phyloP scores from a whole-genome alignment of 2,888 invertebrate species.

The Serrognathus titanus region DNA sequence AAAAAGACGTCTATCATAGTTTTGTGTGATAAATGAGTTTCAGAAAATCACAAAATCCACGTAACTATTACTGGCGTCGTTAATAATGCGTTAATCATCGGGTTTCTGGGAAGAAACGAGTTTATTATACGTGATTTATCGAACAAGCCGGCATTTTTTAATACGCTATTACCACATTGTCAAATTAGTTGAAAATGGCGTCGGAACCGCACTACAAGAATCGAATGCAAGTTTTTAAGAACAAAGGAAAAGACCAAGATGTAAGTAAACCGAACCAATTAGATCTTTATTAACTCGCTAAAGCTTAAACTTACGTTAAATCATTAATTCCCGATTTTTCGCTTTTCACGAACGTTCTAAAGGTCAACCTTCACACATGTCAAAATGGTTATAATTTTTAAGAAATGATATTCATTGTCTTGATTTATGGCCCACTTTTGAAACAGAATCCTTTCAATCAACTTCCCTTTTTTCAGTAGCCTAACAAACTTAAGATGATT shows the following conservation, averaged over 20 bases:
- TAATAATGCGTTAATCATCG: neutral
- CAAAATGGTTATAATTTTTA: slow-evolving; percentile 15
- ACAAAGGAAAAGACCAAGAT: slow-evolving; percentile 99
- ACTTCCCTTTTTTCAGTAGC: neutral
- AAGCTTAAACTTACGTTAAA: no score
- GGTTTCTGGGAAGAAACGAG: no score
- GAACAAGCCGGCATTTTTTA: slow-evolving; percentile 22
- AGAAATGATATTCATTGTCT: neutral
- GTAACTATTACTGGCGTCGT: neutral
- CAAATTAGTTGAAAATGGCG: slow-evolving; percentile 64
- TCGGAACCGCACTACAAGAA: slow-evolving; percentile 71
- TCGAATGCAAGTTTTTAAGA: slow-evolving; percentile 94
- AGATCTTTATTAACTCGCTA: no score
- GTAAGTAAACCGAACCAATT: slow-evolving; percentile 61
- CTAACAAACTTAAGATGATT: neutral
- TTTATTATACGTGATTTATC: neutral
- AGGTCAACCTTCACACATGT: slow-evolving; percentile 16
- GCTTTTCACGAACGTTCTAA: slow-evolving; percentile 2
- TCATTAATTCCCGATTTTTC: no score
- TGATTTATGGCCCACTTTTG: neutral
- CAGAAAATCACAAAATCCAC: neutral
- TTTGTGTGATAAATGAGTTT: neutral
- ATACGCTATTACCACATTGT: slow-evolving; percentile 31
- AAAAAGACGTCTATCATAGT: neutral
- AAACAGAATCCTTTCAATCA: neutral